Base-by-base conservation (phyloP, 2,888 invertebrate genomes). In the Pseudococcus jackbeardsleyi region DNA sequence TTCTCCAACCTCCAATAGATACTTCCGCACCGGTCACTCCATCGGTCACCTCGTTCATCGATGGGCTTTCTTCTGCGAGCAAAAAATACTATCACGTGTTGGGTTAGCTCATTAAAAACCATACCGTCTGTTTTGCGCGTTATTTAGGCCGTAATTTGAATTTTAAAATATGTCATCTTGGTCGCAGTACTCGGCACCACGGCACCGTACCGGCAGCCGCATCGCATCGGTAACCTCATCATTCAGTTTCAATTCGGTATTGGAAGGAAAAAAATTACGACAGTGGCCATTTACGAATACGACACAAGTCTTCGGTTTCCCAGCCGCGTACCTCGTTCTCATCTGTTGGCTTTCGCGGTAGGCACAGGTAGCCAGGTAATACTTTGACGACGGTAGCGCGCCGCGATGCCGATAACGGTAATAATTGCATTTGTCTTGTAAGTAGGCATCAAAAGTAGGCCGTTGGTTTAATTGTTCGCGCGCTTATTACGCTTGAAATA, bases 381-480 rank as follows among this genome's bases (percentile, higher is more conserved):
- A 64, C n/a, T n/a, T 54, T 68, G 68, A 26, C 68, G 68, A 22
- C 68, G 72, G 33, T 64, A 64, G 64, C 15, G 26, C 72, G 42
- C 15, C 17, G 22, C 17, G 68, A 68, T 72, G 33, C 72, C 33
- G 12, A 72, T 72, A 72, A 72, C 72, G 72, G 72, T 72, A 72
- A 72, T 72, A 72, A 72, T 72, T 72, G 72, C 72, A 72, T 72
- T 72, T 72, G 33, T 72, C 72, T 72, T 72, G 72, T 72, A 72
- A 72, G 72, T 72, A 72, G 72, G 72, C 39, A 72, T 72, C 72
- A 72, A 33, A 82, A 82, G 79, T 82, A 82, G 79, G 79, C 26
- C 79, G 46, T 77, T 82, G 19, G 79, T 82, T 82, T 82, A 82
- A 82, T 82, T 82, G 79, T 82, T 82, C 79, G 79, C 77, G 39